Percentiles rank a stretch among this genome's conserved stretches.
These are phyloP conservation scores for Microtus oregoni DNA, from an alignment of 2,113 vertebrate species.

Conservation along the genomic window DNA sequence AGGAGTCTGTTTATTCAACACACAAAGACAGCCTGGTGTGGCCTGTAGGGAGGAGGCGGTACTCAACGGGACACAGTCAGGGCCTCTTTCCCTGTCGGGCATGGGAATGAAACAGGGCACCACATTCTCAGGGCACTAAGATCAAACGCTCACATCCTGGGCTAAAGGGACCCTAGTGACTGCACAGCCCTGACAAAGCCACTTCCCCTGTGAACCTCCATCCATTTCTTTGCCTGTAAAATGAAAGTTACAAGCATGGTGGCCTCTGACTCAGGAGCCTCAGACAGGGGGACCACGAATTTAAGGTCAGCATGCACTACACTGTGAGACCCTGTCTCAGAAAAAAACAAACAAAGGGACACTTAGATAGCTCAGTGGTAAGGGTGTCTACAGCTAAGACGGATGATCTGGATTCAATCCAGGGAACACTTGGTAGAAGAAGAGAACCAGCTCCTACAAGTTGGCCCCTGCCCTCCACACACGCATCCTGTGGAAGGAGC, in stretches of 20 bases:
- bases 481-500: background rate
- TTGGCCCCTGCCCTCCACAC: background rate
- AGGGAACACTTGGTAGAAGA: background rate
- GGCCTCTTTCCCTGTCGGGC: background rate
- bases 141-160: background rate
- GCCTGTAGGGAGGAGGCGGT: accelerated
- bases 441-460: background rate
- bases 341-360: background rate
- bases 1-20: background rate
- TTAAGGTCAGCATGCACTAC: background rate
- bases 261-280: background rate
- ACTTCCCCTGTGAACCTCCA: background rate
- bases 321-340: background rate
- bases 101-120: background rate
- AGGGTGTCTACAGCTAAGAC: background rate
- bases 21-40: no score
- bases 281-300: background rate
- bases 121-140: background rate
- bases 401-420: background rate
- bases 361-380: background rate
- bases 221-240: background rate
- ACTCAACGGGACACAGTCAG: accelerated
- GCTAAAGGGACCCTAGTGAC: background rate
- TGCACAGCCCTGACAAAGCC: background rate
- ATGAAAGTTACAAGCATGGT: background rate